These are phyloP conservation scores for Trachelus iudaicus DNA, from an alignment of 2,888 invertebrate species.

Conservation along the genomic window DNA sequence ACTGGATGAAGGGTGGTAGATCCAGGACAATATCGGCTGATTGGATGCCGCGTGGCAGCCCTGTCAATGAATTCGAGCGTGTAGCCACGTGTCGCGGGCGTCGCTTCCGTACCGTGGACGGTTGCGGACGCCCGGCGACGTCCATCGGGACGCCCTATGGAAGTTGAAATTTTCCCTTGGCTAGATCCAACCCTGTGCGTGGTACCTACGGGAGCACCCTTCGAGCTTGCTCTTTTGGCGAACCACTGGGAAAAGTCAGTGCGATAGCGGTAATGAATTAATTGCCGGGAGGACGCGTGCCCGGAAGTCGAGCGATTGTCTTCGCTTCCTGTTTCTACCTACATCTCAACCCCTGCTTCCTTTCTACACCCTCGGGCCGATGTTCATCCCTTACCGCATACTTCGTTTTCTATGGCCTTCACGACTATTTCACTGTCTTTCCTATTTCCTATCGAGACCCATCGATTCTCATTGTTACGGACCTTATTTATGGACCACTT, in stretches of 20 bases:
- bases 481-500: background rate
- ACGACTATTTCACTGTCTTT: background rate
- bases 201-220: slow-evolving; percentile 5
- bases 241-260: slow-evolving; percentile 4
- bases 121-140: background rate
- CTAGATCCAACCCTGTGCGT: background rate
- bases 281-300: slow-evolving; percentile 58
- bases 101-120: slow-evolving; percentile 21
- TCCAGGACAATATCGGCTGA: slow-evolving; percentile 50
- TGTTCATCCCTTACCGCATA: background rate
- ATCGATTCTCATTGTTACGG: background rate
- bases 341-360: slow-evolving; percentile 24
- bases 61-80: slow-evolving; percentile 48
- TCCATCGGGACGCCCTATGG: background rate
- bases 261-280: slow-evolving; percentile 59
- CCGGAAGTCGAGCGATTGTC: slow-evolving; percentile 55
- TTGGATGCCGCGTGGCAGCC: slow-evolving; percentile 60
- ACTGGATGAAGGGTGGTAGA: background rate
- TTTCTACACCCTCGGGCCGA: background rate
- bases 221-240: slow-evolving; percentile 25
- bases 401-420: background rate
- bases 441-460: background rate
- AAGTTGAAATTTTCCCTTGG: background rate
- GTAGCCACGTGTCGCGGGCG: slow-evolving; percentile 48
- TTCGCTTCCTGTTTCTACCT: slow-evolving; percentile 39